Evolutionary conservation across 2,113 vertebrate genomes (phyloP), one percentile per base, ranked within the genome.

Genomic region (Synchiropus splendidus): DNA sequence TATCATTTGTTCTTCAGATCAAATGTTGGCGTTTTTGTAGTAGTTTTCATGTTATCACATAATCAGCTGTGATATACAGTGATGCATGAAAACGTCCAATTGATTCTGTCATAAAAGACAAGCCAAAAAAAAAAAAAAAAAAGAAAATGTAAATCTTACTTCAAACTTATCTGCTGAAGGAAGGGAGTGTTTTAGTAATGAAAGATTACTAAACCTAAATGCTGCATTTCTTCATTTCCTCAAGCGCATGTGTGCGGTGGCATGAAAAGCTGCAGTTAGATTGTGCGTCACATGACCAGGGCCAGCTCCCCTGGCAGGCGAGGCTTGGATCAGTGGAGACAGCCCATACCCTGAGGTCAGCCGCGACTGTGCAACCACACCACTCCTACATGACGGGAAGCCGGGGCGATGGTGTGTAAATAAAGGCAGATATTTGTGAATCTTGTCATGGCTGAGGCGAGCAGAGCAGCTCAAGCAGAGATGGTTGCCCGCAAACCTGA

Each of bases 341-440:
- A 90, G 89, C 74, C 81, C 33, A 79, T 87, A 84, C 85, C 92
- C 89, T 17, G 85, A 79, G 90, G 90, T 92, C 88, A 90, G 83
- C 83, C 48, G 65, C 72, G 75, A 86, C 86, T 85, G 82, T 47
- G 79, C 85, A 71, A 74, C 88, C 83, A 86, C 58, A 82, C 86
- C 80, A 56, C 86, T 74, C 70, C 82, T 77, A 84, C 79, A 70
- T 92, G 90, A 94, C 83, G 87, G 80, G 85, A 83, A 91, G 79
- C 84, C 83, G 87, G 89, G 88, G 90, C 67, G 91, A 93, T 90
- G 92, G 89, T 55, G 89, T 92, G 92, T 92, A 92, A 96, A 94
- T 85, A 92, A 93, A 89, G 82, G 77, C 74, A 84, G 85, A 67
- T 84, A 88, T 90, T 89, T 87, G 88, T 83, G 85, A 86, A 88